Conservation (phyloP, 2,888 invertebrate species). For the Tenthredo notha region DNA sequence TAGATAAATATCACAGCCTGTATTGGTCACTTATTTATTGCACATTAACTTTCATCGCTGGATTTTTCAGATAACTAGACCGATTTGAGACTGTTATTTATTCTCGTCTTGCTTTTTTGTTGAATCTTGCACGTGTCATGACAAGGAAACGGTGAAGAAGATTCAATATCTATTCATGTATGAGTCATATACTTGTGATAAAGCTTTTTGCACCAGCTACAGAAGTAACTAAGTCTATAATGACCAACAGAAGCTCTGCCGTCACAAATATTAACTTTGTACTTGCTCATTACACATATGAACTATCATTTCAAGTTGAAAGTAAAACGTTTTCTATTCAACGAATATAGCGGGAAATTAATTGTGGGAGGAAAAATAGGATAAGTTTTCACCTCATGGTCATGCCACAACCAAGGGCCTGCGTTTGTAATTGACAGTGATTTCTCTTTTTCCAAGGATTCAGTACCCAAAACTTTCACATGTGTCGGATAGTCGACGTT, state of each 20-base stretch:
- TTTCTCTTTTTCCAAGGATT: conserved; percentile 33
- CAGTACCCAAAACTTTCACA: not conserved
- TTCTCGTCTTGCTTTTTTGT: not conserved
- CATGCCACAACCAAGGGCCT: not conserved
- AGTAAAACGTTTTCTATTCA: not conserved
- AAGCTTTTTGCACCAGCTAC: not conserved
- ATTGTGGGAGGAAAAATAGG: not conserved
- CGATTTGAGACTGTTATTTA: not conserved
- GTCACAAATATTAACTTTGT: not conserved
- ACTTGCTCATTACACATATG: not conserved
- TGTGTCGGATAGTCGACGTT: not conserved
- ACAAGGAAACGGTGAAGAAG: not conserved
- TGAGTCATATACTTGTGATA: not conserved
- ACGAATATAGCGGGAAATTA: not conserved
- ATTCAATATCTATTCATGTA: not conserved
- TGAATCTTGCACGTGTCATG: not conserved
- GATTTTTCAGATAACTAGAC: not conserved
- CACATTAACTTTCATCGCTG: conserved; percentile 25
- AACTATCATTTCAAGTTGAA: not conserved
- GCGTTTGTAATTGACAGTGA: conserved; percentile 14
- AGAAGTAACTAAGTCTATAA: not conserved
- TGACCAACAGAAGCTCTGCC: not conserved
- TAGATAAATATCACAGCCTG: conserved; percentile 42
- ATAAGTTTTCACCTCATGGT: not conserved
- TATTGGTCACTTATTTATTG: conserved; percentile 37